Conservation (phyloP, 2,113 vertebrate genomes). For the Platysternon megacephalum region DNA sequence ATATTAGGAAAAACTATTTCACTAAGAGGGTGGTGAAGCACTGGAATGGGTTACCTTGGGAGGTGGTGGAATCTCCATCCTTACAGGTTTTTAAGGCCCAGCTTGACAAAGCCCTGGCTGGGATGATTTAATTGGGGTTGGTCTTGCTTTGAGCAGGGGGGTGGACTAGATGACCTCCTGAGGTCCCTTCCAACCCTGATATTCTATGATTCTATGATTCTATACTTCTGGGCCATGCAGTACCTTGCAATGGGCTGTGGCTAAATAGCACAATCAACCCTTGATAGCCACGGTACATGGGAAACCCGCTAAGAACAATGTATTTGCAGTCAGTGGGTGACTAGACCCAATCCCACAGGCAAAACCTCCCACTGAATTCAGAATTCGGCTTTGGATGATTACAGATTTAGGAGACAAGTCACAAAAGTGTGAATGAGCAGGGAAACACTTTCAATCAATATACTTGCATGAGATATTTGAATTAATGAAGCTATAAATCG, state of each 20-base stretch:
- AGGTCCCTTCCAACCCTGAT: no score
- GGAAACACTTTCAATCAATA: slow-evolving; percentile 10
- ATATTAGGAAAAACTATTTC: no score
- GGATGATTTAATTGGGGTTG: no score
- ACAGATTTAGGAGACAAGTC: background rate
- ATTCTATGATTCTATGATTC: no score
- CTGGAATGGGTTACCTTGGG: no score
- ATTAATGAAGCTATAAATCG: slow-evolving; percentile 2
- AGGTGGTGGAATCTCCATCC: no score
- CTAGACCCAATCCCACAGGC: background rate
- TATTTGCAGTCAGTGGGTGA: background rate
- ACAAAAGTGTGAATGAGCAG: slow-evolving; percentile 2
- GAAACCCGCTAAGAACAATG: background rate
- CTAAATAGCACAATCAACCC: background rate
- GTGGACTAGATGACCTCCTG: no score
- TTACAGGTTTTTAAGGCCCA: no score
- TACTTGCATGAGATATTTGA: slow-evolving; percentile 7
- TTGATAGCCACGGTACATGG: no score
- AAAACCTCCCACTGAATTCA: background rate
- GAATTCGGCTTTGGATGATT: background rate
- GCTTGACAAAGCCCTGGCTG: no score
- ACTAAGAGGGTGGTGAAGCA: no score
- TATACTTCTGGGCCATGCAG: background rate
- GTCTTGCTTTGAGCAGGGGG: no score
- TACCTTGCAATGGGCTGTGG: accelerated